Conservation (phyloP, 2,888 invertebrate species). For the Lysandra coridon region DNA sequence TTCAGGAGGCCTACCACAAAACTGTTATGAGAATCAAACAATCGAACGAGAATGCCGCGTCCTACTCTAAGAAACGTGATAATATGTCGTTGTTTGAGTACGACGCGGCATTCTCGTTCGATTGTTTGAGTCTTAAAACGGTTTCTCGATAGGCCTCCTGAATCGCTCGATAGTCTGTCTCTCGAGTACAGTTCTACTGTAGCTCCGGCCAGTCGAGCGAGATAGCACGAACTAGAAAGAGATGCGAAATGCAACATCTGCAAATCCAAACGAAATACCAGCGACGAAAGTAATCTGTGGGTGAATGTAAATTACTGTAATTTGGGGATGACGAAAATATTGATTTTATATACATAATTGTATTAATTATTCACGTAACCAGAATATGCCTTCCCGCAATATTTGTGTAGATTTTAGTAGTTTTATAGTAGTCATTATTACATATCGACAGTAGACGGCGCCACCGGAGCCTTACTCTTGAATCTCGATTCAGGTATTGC, state of each 20-base stretch:
- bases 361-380: slow-evolving; percentile 4
- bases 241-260: background rate
- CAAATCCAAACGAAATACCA: background rate
- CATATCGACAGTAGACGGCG: slow-evolving; percentile 16
- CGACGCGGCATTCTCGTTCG: no score
- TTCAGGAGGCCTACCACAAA: no score
- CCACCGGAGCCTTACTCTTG: background rate
- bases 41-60: no score
- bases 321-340: slow-evolving; percentile 3
- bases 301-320: slow-evolving; percentile 8
- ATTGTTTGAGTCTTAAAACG: no score
- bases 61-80: no score
- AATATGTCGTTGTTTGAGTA: no score
- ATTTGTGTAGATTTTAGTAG: background rate
- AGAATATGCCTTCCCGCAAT: slow-evolving; percentile 26
- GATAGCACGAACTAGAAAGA: background rate
- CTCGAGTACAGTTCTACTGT: background rate
- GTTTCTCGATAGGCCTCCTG: no score
- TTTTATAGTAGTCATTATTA: background rate
- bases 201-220: background rate
- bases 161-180: background rate
- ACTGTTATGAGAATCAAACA: no score
- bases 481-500: background rate
- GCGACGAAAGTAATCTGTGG: background rate
- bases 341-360: background rate